These are phyloP conservation scores for Tachysurus fulvidraco DNA, from an alignment of 2,113 vertebrate genomes.

Conservation along the genomic window DNA sequence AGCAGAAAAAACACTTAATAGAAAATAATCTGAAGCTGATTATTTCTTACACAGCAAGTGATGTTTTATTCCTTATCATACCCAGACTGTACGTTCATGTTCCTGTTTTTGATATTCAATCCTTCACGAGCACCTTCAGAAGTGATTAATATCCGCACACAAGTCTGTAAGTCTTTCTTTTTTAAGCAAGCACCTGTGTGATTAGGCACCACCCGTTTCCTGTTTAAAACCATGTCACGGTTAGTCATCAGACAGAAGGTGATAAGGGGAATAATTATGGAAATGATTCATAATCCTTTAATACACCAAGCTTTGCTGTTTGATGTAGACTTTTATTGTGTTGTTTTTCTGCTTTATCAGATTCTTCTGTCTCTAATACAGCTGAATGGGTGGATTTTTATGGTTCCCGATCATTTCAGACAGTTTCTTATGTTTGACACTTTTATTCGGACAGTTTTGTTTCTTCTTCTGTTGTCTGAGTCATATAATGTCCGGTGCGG, in stretches of 20 bases:
- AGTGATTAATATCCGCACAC: neutral
- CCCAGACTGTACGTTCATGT: neutral
- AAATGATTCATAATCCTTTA: neutral
- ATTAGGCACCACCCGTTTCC: neutral
- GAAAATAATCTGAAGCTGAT: neutral
- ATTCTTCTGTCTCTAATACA: neutral
- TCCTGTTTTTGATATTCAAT: neutral
- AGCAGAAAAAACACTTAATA: neutral
- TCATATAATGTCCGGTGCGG: neutral
- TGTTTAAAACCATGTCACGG: neutral
- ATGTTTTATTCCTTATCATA: neutral
- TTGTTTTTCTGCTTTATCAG: neutral
- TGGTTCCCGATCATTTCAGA: neutral
- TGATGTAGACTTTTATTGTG: neutral
- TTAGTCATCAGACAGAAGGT: conserved; percentile 10
- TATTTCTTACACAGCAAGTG: neutral
- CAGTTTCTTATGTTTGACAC: neutral
- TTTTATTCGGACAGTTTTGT: neutral
- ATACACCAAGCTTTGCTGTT: neutral
- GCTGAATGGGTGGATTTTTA: neutral
- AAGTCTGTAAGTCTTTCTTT: neutral
- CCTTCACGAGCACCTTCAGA: neutral
- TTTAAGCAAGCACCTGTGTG: neutral
- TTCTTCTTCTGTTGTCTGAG: neutral
- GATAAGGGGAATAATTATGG: neutral